Conservation (phyloP, 2,888 invertebrate species). For the Chrysodeixis includens region DNA sequence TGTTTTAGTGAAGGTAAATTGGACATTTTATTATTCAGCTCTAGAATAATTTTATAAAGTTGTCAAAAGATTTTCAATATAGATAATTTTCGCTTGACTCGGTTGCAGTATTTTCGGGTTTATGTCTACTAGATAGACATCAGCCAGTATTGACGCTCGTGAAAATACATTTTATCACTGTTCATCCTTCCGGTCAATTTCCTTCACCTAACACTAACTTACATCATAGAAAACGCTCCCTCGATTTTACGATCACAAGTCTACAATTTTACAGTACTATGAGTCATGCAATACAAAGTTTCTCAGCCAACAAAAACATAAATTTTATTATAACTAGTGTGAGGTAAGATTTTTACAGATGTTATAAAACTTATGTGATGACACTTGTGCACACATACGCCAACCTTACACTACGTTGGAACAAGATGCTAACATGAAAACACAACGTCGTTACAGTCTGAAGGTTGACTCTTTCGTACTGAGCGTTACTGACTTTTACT, state of each 20-base stretch:
- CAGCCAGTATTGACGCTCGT: constrained; percentile 25
- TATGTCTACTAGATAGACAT: constrained; percentile 15
- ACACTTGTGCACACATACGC: constrained; percentile 55
- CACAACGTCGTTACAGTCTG: constrained; percentile 17
- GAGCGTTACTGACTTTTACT: constrained; percentile 41
- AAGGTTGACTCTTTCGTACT: constrained; percentile 13
- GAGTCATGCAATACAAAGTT: constrained; percentile 55
- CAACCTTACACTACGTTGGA: constrained; percentile 42
- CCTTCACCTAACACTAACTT: constrained; percentile 21
- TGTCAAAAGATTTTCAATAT: constrained; percentile 9
- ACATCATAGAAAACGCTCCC: constrained; percentile 27
- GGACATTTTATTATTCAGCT: neutral
- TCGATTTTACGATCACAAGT: constrained; percentile 27
- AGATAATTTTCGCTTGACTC: constrained; percentile 17
- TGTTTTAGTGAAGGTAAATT: neutral
- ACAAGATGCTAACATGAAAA: constrained; percentile 37
- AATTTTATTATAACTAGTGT: constrained; percentile 34
- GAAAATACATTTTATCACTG: constrained; percentile 36
- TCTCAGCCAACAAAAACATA: constrained; percentile 51
- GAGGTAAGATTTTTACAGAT: constrained; percentile 62
- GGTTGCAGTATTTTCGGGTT: constrained; percentile 16
- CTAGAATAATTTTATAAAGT: neutral
- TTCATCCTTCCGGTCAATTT: constrained; percentile 43
- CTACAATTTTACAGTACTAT: constrained; percentile 21
- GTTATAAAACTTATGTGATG: constrained; percentile 41